These are phyloP conservation scores for Leptobrachium ailaonicum DNA, from an alignment of 2,113 vertebrate genomes.

Conservation along the genomic window DNA sequence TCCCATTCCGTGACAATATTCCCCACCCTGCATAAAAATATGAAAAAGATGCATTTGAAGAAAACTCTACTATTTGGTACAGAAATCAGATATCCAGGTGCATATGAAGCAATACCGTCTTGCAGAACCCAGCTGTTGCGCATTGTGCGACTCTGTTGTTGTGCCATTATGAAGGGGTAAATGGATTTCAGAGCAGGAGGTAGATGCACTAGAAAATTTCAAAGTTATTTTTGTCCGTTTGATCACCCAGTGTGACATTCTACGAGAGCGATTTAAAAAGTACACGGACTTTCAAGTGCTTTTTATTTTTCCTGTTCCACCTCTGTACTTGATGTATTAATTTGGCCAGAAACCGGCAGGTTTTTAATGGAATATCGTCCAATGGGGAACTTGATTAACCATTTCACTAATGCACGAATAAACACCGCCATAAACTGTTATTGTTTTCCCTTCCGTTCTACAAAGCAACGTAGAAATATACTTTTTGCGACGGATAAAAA, in stretches of 20 bases:
- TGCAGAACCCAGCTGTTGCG: not conserved
- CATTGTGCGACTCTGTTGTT: not conserved
- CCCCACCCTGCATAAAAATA: too few relatives aligned
- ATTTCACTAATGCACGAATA: too few relatives aligned
- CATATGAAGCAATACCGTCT: not conserved
- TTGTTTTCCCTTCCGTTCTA: too few relatives aligned
- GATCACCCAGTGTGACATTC: conserved; percentile 33
- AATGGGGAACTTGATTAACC: not conserved
- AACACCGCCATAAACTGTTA: too few relatives aligned
- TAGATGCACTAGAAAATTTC: conserved; percentile 25
- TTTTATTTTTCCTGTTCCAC: not conserved
- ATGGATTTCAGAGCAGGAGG: conserved; percentile 42
- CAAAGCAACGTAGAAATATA: too few relatives aligned
- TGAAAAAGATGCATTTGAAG: too few relatives aligned
- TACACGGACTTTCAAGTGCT: not conserved
- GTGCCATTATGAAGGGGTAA: conserved; percentile 30
- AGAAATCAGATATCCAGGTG: not conserved
- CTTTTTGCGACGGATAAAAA: too few relatives aligned
- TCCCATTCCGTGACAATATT: too few relatives aligned
- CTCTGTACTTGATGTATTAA: not conserved
- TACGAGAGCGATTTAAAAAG: not conserved
- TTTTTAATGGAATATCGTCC: not conserved
- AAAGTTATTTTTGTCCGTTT: conserved; percentile 26
- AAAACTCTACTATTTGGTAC: too few relatives aligned
- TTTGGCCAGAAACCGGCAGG: not conserved